These are phyloP conservation scores for Dufourea novaeangliae DNA, from an alignment of 1,140 invertebrate genomes.

Conservation along the genomic window DNA sequence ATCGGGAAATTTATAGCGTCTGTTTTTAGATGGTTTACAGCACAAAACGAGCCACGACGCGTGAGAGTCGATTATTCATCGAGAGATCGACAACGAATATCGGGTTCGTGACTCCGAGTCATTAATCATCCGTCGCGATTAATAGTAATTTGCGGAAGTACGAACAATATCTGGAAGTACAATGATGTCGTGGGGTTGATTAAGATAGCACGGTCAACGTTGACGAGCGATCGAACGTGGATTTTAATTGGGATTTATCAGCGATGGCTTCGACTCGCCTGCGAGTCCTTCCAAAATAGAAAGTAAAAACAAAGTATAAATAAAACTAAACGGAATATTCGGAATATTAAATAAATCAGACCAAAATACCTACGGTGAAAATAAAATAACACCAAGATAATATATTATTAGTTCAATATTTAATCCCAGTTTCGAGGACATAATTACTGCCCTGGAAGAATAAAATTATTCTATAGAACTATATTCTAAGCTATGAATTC, in stretches of 20 bases:
- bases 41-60: conserved; percentile 3
- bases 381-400: too few species aligned
- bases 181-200: conserved; percentile 59
- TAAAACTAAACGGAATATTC: too few species aligned
- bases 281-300: background rate
- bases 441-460: background rate
- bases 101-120: conserved; percentile 56
- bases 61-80: conserved; percentile 60
- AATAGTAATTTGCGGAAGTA: conserved; percentile 64
- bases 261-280: background rate
- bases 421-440: too few species aligned
- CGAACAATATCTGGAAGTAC: conserved; percentile 58
- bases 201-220: conserved; percentile 44
- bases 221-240: conserved; percentile 4
- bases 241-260: conserved; percentile 46
- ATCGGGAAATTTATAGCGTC: background rate
- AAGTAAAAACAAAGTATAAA: too few species aligned
- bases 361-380: too few species aligned
- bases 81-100: conserved; percentile 51
- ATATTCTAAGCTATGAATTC: background rate
- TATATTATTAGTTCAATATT: too few species aligned
- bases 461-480: too few species aligned
- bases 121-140: conserved; percentile 62
- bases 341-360: too few species aligned
- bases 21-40: conserved; percentile 37